Evolutionary conservation across 1,140 invertebrate genomes (phyloP).

Genomic region (Rhynchophorus ferrugineus): DNA sequence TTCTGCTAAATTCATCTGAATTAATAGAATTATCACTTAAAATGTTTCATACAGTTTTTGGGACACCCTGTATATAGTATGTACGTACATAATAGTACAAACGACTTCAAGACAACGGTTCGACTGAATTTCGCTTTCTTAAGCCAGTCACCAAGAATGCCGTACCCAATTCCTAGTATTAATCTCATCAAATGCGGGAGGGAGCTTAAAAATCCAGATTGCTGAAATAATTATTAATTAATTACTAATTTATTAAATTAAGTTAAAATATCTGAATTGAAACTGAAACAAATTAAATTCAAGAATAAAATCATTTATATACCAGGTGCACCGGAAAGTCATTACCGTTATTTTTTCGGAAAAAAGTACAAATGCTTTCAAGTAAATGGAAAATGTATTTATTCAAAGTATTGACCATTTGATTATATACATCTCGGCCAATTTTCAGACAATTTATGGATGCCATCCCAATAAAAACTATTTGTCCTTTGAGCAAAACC

Average conservation of each 20-base stretch:
- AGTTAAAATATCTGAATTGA: too few relatives aligned
- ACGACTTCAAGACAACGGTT: conserved; percentile 59
- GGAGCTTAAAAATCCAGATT: conserved; percentile 59
- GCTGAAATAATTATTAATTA: conserved; percentile 26
- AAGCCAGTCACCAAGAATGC: conserved; percentile 58
- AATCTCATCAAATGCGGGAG: conserved; percentile 61
- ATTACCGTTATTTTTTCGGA: too few relatives aligned
- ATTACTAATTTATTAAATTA: not conserved
- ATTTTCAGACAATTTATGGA: too few relatives aligned
- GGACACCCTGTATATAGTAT: not conserved
- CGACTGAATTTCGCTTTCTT: conserved; percentile 48
- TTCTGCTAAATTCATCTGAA: not conserved
- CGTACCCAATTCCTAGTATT: conserved; percentile 56
- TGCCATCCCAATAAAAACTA: too few relatives aligned
- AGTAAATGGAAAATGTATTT: too few relatives aligned
- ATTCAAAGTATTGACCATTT: too few relatives aligned
- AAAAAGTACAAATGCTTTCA: too few relatives aligned
- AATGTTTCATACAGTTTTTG: not conserved
- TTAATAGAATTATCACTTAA: not conserved
- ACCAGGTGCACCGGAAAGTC: too few relatives aligned
- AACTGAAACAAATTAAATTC: too few relatives aligned
- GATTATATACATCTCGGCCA: too few relatives aligned
- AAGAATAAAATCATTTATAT: too few relatives aligned
- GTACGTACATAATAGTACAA: conserved; percentile 57
- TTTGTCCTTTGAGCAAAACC: too few relatives aligned